Conservation (phyloP, 2,888 invertebrate genomes). For the Antitype chi region DNA sequence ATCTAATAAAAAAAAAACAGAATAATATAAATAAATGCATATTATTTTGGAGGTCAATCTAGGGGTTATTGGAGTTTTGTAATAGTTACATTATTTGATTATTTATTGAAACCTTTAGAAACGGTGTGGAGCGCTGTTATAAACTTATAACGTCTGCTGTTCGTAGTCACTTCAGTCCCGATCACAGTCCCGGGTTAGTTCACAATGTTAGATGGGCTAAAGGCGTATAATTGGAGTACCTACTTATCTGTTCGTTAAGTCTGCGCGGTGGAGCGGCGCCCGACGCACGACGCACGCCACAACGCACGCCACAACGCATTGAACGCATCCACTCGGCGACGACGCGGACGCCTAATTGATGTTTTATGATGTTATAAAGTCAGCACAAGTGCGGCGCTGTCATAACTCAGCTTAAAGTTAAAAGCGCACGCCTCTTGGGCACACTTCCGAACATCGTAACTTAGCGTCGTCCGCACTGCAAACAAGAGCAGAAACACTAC, state of each 20-base stretch:
- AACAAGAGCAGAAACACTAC: conserved; percentile 15
- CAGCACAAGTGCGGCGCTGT: conserved; percentile 26
- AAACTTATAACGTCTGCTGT: no score
- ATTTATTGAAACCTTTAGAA: not conserved
- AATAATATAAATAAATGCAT: not conserved
- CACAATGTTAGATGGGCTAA: not conserved
- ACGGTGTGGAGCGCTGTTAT: no score
- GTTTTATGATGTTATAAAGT: conserved; percentile 45
- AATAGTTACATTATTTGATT: not conserved
- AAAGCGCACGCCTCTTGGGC: conserved; percentile 21
- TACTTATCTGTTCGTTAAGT: conserved; percentile 30
- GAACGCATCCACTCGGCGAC: conserved; percentile 10
- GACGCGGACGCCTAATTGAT: conserved; percentile 31
- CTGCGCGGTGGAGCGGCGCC: conserved; percentile 39
- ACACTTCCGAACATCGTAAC: conserved; percentile 56
- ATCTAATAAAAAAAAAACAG: not conserved
- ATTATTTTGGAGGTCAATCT: not conserved
- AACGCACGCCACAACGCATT: not conserved
- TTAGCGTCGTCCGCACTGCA: not conserved
- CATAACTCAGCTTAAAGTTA: conserved; percentile 27
- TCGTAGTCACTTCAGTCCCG: not conserved
- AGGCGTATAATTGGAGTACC: not conserved
- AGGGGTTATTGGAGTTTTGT: no score
- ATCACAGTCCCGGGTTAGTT: not conserved
- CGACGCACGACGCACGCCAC: conserved; percentile 6